Conservation (phyloP, 2,797 vertebrate species). For the Diplodus puntazzo region DNA sequence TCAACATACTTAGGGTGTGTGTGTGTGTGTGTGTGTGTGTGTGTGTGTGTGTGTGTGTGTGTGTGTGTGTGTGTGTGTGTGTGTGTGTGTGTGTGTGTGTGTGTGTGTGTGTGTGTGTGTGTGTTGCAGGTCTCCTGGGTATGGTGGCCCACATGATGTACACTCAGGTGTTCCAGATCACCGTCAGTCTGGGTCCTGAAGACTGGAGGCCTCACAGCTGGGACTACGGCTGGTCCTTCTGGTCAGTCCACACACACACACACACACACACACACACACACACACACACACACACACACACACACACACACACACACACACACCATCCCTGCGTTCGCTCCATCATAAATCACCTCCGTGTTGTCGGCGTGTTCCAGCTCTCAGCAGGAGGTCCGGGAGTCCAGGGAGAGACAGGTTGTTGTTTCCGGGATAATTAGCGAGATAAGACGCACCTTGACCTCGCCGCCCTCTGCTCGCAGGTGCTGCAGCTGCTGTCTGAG, state of each 20-base stretch:
- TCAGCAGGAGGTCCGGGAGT: constrained; percentile 7
- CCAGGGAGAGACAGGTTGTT: constrained; percentile 1
- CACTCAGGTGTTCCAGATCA: constrained; percentile 95
- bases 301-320: constrained; percentile 13
- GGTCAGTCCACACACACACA: constrained; percentile 79
- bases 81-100: no score
- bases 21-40: no score
- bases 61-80: neutral
- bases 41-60: constrained; percentile 12
- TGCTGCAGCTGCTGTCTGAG: constrained; percentile 45
- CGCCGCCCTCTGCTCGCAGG: constrained; percentile 20
- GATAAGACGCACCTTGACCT: constrained; percentile 29
- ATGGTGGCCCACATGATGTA: constrained; percentile 98
- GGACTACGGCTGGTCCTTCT: constrained; percentile 96
- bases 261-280: constrained; percentile 19
- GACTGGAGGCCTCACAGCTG: constrained; percentile 94
- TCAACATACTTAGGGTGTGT: neutral
- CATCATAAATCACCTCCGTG: neutral
- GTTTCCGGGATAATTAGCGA: constrained; percentile 45
- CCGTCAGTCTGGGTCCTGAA: constrained; percentile 92
- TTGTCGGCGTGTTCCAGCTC: neutral
- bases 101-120: constrained; percentile 7
- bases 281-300: constrained; percentile 16
- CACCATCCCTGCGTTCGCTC: neutral
- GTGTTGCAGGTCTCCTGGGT: constrained; percentile 90